Evolutionary conservation across 2,797 vertebrate genomes (phyloP).

Genomic region (Schizopygopsis malacanthus): DNA sequence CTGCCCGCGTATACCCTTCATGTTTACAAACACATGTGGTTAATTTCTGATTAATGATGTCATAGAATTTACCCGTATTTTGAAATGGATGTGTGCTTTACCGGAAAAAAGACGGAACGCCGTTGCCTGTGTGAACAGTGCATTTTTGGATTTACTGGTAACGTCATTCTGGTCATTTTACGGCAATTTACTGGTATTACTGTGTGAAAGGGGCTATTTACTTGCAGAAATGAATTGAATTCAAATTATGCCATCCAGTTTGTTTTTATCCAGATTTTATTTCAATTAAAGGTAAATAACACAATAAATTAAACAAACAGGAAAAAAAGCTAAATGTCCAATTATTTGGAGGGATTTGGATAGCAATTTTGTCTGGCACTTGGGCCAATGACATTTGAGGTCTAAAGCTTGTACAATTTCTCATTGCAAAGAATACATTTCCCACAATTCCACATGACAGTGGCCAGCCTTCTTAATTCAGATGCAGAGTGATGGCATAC

Average conservation of each 20-base stretch:
- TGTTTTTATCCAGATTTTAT: slow-evolving; percentile 51
- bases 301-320: slow-evolving; percentile 58
- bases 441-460: slow-evolving; percentile 44
- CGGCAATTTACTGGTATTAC: not conserved
- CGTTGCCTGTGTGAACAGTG: too few species aligned
- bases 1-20: not conserved
- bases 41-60: not conserved
- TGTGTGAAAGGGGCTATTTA: not conserved
- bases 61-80: not conserved
- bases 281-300: slow-evolving; percentile 59
- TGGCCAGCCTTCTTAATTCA: slow-evolving; percentile 59
- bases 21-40: not conserved
- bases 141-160: not conserved
- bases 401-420: slow-evolving; percentile 53
- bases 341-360: slow-evolving; percentile 51
- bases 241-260: slow-evolving; percentile 43
- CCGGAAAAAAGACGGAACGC: not conserved
- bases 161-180: not conserved
- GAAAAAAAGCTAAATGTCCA: slow-evolving; percentile 48
- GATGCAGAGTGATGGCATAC: slow-evolving; percentile 62
- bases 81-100: not conserved
- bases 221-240: not conserved
- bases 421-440: slow-evolving; percentile 55
- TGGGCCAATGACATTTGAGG: slow-evolving; percentile 37
- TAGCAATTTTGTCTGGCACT: slow-evolving; percentile 34